Conservation (phyloP, 2,888 invertebrate species). For the Tenthredo amoena region DNA sequence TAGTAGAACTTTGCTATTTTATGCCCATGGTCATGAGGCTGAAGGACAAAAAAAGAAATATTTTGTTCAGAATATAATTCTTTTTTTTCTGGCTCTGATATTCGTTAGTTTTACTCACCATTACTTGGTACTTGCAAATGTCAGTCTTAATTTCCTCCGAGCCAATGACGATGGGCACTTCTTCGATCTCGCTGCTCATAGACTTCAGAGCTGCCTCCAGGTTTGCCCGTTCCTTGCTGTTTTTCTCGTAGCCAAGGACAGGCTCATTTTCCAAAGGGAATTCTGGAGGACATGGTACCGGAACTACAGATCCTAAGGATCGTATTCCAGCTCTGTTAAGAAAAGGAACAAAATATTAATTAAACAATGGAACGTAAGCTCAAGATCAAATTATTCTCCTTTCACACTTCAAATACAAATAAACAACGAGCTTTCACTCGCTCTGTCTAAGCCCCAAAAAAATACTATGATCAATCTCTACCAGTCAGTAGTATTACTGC, state of each 20-base stretch:
- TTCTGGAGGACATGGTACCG: conserved; percentile 83
- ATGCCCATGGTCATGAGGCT: conserved; percentile 94
- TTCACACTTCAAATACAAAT: not conserved
- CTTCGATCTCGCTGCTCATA: conserved; percentile 84
- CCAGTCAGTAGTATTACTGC: not conserved
- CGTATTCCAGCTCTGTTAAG: conserved; percentile 77
- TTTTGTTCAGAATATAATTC: not conserved
- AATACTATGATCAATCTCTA: not conserved
- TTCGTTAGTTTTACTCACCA: conserved; percentile 75
- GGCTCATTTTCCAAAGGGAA: conserved; percentile 90
- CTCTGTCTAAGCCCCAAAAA: not conserved
- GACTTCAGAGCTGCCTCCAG: conserved; percentile 86
- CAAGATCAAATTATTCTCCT: not conserved
- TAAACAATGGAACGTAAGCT: not conserved
- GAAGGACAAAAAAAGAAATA: conserved; percentile 77
- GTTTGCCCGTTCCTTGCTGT: conserved; percentile 89
- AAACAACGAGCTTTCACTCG: not conserved
- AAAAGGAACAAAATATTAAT: conserved; percentile 20
- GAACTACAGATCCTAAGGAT: conserved; percentile 83
- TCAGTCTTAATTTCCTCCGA: conserved; percentile 90
- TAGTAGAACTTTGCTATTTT: conserved; percentile 96
- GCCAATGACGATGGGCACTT: conserved; percentile 98
- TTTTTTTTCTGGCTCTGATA: not conserved
- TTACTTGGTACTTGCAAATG: conserved; percentile 88
- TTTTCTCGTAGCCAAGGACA: conserved; percentile 88